A percentile compares a stretch with the other conserved stretches of the same genome.
Conservation (phyloP, 2,888 invertebrate genomes). For the Limnephilus marmoratus region DNA sequence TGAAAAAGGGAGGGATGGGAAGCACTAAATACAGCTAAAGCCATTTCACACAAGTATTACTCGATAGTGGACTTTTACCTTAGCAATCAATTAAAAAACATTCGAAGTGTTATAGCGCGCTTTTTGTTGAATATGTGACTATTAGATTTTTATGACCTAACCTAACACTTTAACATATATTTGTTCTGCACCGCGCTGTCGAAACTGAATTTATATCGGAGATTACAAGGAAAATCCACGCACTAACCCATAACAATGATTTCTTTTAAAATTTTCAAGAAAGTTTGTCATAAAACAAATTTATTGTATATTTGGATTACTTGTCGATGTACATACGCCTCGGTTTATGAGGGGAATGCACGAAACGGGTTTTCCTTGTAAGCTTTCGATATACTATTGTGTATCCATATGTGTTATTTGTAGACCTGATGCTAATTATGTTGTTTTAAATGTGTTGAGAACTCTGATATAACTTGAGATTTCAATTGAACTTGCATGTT, state of each 20-base stretch:
- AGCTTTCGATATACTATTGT: background rate
- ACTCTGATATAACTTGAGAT: background rate
- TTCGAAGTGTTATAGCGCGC: background rate
- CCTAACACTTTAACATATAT: background rate
- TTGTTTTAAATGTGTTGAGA: conserved; percentile 16
- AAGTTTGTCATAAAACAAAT: background rate
- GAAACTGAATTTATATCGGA: background rate
- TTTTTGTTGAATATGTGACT: background rate
- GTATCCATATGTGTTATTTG: background rate
- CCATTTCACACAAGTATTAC: background rate
- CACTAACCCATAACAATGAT: background rate
- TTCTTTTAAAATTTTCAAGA: background rate
- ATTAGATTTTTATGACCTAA: background rate
- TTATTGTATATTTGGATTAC: background rate
- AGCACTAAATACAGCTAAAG: background rate
- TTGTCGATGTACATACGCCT: background rate
- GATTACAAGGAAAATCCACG: background rate
- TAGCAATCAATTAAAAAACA: background rate
- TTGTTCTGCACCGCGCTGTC: background rate
- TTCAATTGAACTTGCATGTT: background rate
- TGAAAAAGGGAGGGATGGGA: background rate
- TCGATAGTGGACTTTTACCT: background rate
- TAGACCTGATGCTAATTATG: background rate
- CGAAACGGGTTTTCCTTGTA: background rate
- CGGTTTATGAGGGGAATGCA: background rate